These are phyloP conservation scores for Drosophila obscura DNA, from an alignment of 1,140 invertebrate genomes.

Conservation along the genomic window DNA sequence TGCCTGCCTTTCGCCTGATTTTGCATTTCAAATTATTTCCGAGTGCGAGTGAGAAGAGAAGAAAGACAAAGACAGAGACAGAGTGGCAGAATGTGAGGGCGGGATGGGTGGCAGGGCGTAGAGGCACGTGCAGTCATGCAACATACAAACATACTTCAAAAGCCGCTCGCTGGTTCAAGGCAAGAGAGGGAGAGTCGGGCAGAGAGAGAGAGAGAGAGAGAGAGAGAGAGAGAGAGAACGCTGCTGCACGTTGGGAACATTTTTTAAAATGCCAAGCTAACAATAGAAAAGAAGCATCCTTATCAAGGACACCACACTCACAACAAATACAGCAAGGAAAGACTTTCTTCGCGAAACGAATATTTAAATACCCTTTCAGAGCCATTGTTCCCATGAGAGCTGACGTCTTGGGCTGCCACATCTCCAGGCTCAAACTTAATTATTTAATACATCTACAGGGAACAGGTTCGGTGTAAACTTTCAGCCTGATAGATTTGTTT, in stretches of 20 bases:
- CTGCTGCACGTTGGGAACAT: constrained; percentile 51
- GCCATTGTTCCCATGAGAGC: background rate
- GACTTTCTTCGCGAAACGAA: background rate
- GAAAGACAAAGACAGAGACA: too few relatives aligned
- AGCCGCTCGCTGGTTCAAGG: constrained; percentile 56
- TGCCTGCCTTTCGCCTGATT: constrained; percentile 75
- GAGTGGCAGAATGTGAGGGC: background rate
- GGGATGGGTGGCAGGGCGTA: background rate
- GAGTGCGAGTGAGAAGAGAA: constrained; percentile 32
- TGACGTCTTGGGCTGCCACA: too few relatives aligned
- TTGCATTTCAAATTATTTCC: constrained; percentile 80
- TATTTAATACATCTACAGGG: too few relatives aligned
- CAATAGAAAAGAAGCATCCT: constrained; percentile 82
- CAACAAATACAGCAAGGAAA: constrained; percentile 43
- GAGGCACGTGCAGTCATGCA: constrained; percentile 54
- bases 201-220: constrained; percentile 15
- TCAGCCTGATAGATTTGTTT: too few relatives aligned
- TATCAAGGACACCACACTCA: constrained; percentile 70
- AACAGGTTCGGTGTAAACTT: too few relatives aligned
- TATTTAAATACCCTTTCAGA: too few relatives aligned
- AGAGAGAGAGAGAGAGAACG: constrained; percentile 11
- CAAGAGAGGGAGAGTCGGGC: constrained; percentile 20
- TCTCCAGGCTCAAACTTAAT: too few relatives aligned
- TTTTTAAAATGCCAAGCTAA: constrained; percentile 79
- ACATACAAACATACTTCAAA: constrained; percentile 63